Evolutionary conservation across 2,888 invertebrate genomes (phyloP), one percentile per base, ranked within the genome.

Genomic region (Campopleginae sp.): DNA sequence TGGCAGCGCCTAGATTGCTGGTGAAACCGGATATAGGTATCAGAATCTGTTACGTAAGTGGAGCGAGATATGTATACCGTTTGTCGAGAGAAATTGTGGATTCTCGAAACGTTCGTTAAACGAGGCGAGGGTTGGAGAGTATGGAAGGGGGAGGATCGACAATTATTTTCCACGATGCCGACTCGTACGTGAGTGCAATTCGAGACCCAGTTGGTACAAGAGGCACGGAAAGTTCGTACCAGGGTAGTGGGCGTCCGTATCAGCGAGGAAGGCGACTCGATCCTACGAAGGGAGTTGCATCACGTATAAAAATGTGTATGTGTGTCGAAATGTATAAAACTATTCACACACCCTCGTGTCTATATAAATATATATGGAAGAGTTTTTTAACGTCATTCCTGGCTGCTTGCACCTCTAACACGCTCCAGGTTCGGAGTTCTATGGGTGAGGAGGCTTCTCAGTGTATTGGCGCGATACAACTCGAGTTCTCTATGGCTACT

Each of bases 91-190:
- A 46, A 82, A 80, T 85, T 85, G 76, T 58, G 76, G 71, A 85
- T 85, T 82, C 85, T 80, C 68, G 77, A 46, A 48, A 72, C 85
- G 82, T 85, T 80, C 68, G 80, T 85, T 77, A 76, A 85, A 82
- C 80, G 82, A 80, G 80, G 71, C 79, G 58, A 83, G 68, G 72
- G 74, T 58, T 19, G 48, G 58, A 44, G n/a, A n/a, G 72, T 61
- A 63, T 23, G 58, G 61, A 44, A 33, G 31, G 68, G 14, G 48
- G 82, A 80, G 82, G 82, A 80, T 85, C 82, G 85, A 82, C 85
- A 85, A 85, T 85, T 85, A 85, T 85, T 85, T 85, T 80, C 85
- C 82, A 80, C 82, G 82, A 85, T 85, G 76, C 85, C 74, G 85
- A 82, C 76, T 85, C 10, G 82, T 85, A 85, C 85, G 85, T 85